Evolutionary conservation across 2,797 vertebrate species (phyloP).

Genomic region (Muscicapa comitata): DNA sequence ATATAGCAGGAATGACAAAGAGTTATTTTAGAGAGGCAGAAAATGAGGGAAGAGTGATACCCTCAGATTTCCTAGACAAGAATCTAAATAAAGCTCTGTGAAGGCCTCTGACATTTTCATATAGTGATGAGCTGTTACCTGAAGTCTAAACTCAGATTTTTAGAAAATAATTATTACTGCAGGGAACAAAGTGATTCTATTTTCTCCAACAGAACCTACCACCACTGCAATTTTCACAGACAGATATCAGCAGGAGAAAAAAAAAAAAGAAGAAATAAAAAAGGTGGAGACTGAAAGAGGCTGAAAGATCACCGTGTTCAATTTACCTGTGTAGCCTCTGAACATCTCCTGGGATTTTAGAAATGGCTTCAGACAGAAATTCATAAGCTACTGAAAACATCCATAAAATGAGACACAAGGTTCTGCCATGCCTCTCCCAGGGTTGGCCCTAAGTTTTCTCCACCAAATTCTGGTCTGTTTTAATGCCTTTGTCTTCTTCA

Average conservation of each 20-base stretch:
- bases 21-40: background rate
- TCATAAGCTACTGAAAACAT: background rate
- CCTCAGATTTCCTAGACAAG: background rate
- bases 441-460: background rate
- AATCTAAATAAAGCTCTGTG: background rate
- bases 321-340: background rate
- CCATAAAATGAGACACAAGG: accelerated
- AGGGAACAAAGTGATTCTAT: background rate
- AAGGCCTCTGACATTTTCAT: background rate
- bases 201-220: background rate
- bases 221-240: background rate
- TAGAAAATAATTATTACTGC: background rate
- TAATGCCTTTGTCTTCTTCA: background rate
- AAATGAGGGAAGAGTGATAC: background rate
- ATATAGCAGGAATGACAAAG: background rate
- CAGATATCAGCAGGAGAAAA: background rate
- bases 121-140: background rate
- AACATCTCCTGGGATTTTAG: background rate
- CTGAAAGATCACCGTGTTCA: background rate
- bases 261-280: background rate
- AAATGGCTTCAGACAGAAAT: background rate
- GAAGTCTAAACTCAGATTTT: background rate
- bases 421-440: accelerated
- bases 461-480: background rate
- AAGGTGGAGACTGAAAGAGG: background rate